These are phyloP conservation scores for Paracentrotus lividus DNA, from an alignment of 53 echinoderm and acorn worm species.

Conservation along the genomic window DNA sequence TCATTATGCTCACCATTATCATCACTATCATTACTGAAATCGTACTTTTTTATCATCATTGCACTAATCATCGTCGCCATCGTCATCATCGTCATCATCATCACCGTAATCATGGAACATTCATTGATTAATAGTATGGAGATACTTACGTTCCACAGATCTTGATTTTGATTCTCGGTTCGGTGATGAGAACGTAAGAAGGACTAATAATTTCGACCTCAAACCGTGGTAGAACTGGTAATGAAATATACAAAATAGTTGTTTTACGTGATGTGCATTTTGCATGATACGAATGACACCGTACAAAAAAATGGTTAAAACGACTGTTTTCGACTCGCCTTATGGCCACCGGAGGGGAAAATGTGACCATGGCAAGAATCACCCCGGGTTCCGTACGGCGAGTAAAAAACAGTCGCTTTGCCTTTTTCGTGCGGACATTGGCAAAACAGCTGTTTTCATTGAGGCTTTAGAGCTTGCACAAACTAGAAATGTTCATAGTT, in stretches of 20 bases:
- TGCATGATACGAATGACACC: neutral
- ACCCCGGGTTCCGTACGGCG: no score
- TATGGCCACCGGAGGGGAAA: no score
- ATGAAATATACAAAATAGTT: neutral
- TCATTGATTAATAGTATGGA: no score
- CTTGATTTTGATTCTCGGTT: slow-evolving; percentile 24
- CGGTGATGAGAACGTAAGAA: slow-evolving; percentile 73
- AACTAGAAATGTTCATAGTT: no score
- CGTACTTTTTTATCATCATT: neutral
- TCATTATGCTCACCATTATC: neutral
- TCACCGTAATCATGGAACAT: neutral
- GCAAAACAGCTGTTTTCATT: no score
- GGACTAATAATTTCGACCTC: slow-evolving; percentile 79
- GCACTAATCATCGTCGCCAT: neutral
- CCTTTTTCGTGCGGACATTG: no score
- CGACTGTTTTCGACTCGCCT: no score
- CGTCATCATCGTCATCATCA: neutral
- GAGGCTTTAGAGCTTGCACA: no score
- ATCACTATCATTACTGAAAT: neutral
- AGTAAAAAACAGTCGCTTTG: no score
- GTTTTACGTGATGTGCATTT: neutral
- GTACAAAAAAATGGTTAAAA: neutral
- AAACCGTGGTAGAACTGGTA: slow-evolving; percentile 84
- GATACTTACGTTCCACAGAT: slow-evolving; percentile 87
- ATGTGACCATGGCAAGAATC: no score